These are phyloP conservation scores for Camelus dromedarius DNA, from an alignment of 2,113 vertebrate genomes.

Conservation along the genomic window DNA sequence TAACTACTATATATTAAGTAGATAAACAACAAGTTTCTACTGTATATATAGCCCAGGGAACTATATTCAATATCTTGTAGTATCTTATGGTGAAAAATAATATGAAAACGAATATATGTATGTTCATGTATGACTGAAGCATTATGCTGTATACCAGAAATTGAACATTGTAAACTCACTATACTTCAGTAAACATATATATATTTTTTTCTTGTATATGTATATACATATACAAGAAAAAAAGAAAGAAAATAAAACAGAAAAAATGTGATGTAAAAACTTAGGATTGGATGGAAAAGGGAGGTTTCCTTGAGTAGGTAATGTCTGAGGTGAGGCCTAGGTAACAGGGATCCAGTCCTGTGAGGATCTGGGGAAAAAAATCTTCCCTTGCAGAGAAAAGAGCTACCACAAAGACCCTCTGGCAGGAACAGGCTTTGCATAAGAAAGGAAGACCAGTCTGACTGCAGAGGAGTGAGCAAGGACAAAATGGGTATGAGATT, in stretches of 20 bases:
- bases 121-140: too few relatives aligned
- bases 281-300: not conserved
- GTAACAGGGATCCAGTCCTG: not conserved
- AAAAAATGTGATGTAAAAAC: slow-evolving; percentile 42
- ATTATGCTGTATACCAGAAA: too few relatives aligned
- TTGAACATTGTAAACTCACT: too few relatives aligned
- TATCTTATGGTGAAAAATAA: too few relatives aligned
- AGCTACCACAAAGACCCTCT: not conserved
- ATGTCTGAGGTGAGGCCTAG: slow-evolving; percentile 1
- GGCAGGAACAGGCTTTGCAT: not conserved
- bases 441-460: not conserved
- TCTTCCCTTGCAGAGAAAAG: not conserved
- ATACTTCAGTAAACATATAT: too few relatives aligned
- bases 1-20: too few relatives aligned
- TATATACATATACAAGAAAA: too few relatives aligned
- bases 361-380: not conserved
- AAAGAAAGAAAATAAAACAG: not conserved
- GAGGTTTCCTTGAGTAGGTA: not conserved
- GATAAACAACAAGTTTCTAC: too few relatives aligned
- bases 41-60: too few relatives aligned
- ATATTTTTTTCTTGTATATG: too few relatives aligned
- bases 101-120: too few relatives aligned
- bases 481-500: not conserved
- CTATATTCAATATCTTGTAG: too few relatives aligned
- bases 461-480: not conserved